phyloP scores from a whole-genome alignment of 2,113 vertebrate genomes.

The Pyxicephalus adspersus region DNA sequence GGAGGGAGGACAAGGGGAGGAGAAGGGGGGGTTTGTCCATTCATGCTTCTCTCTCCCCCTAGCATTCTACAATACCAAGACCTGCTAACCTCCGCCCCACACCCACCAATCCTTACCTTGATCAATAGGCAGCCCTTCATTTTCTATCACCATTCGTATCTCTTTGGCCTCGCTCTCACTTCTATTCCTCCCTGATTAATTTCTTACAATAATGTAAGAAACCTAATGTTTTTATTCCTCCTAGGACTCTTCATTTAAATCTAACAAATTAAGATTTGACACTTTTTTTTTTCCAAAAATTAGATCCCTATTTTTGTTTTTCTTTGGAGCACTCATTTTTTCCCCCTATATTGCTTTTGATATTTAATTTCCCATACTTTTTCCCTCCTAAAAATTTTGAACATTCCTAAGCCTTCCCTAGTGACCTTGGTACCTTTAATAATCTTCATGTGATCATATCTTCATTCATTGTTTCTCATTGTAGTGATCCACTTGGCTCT shows the following conservation, averaged over 20 bases:
- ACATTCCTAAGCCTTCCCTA: not conserved
- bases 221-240: not conserved
- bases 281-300: no score
- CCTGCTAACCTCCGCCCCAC: slow-evolving; percentile 26
- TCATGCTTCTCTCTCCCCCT: slow-evolving; percentile 44
- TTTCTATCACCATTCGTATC: slow-evolving; percentile 39
- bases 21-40: slow-evolving; percentile 19
- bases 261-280: no score
- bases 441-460: not conserved
- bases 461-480: not conserved
- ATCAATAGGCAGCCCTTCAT: slow-evolving; percentile 52
- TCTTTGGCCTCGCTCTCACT: slow-evolving; percentile 21
- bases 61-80: slow-evolving; percentile 39
- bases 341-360: not conserved
- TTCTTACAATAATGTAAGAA: not conserved
- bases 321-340: not conserved
- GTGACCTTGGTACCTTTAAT: not conserved
- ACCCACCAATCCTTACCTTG: slow-evolving; percentile 51
- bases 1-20: slow-evolving; percentile 30
- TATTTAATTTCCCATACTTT: not conserved
- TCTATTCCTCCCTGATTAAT: not conserved
- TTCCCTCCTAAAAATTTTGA: not conserved
- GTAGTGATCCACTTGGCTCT: not conserved
- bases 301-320: not conserved
- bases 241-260: not conserved